Evolutionary conservation across 2,888 invertebrate genomes (phyloP), one percentile per base, ranked within the genome.

Genomic region (Himalopsyche japonica): DNA sequence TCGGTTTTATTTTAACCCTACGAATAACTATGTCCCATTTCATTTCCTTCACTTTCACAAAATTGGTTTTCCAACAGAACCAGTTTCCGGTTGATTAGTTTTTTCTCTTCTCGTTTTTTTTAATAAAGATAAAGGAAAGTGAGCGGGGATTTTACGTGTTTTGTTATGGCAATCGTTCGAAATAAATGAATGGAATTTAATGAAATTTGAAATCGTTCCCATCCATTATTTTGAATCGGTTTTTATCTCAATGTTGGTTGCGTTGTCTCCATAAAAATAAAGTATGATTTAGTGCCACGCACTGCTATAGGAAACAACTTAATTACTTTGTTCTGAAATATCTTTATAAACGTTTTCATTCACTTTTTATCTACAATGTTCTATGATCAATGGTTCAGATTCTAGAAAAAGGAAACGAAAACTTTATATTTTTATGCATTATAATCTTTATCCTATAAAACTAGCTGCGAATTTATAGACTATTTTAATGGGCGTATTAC

Each of bases 61-160:
- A 57, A 84, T 77, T 77, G 83, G 80, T 84, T 77, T 78, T 81
- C 47, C 27, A 47, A 32, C 64, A 79, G 34, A 76, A 79, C 64
- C 37, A 32, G 48, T 84, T 81, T 81, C 49, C 48, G 70, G 34
- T 70, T 84, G 83, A 84, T 84, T 81, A 49, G 83, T 18, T 81
- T 80, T 76, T 32, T 30, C 80, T 30, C 80, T 82, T 57, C 18
- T 81, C 76, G 76, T 32, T 30, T 77, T 34, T 82, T 57, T 77
- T 49, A 57, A 77, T 49, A 57, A 49, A 82, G 82, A 82, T 82
- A 82, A 82, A 49, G 78, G 49, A 57, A 78, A 49, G 82, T 78
- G 57, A 78, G 77, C 34, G 18, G 47, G 57, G 57, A 78, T 82
- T 78, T 82, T 57, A 82, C 82, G 57, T 82, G 12, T 48, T 57